Base-by-base conservation (phyloP, 2,888 invertebrate species). In the Lasius platythorax region DNA sequence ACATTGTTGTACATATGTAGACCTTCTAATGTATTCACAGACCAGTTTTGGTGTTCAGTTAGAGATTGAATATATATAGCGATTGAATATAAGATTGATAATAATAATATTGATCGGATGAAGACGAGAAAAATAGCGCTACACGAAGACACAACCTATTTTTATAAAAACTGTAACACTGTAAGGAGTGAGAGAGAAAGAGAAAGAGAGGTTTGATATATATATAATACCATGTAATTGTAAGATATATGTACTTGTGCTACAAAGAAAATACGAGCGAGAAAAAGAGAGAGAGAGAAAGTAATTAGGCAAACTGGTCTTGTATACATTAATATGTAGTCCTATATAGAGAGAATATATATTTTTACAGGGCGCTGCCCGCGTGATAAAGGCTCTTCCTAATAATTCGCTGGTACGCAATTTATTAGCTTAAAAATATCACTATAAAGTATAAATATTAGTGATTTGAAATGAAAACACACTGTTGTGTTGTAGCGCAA, bases 371-470 rank as follows among this genome's bases (percentile, higher is more conserved):
- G 94, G 94, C 93, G 88, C 91, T 85, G 93, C 94, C 93, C 94
- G 94, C 90, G 94, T 95, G 94, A 94, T 94, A 94, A 93, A 93
- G 93, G 94, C 92, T 95, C 94, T 95, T 95, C 95, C 94, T 94
- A 93, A 92, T 91, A 89, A 92, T 93, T 93, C 91, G 92, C 92
- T 93, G 90, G 91, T 90, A 91, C 86, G 91, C 91, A 90, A 90
- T 93, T 93, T 90, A 92, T 91, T 92, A 93, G 92, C 92, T 91
- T 92, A 91, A 89, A 87, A 67, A 78, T 81, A 85, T 87, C 66
- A 85, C 84, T 87, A 90, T 84, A 87, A 88, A 90, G 78, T 85
- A 83, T 89, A 87, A 68, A 79, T 83, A 83, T 78, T 89, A 86
- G 83, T 78, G 83, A 84, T 63, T 78, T 70, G 83, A 68, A 85